These are phyloP conservation scores for Nothoprocta perdicaria DNA, from an alignment of 2,113 vertebrate genomes.

Conservation along the genomic window DNA sequence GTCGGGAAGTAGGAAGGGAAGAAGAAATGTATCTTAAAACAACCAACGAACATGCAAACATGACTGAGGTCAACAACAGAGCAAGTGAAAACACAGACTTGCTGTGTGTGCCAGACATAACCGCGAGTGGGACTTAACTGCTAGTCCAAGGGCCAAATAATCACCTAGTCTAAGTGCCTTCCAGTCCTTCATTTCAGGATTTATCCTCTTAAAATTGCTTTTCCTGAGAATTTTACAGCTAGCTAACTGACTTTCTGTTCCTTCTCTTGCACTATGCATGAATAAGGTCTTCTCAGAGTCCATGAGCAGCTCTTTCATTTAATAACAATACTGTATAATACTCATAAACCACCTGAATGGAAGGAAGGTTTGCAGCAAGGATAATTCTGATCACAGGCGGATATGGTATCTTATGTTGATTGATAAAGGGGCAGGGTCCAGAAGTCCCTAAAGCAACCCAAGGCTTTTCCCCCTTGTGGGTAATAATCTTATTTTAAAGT, in stretches of 20 bases:
- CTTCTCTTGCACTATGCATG: not conserved
- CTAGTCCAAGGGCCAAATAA: not conserved
- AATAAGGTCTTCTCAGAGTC: not conserved
- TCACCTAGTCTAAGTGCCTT: not conserved
- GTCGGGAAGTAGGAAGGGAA: not conserved
- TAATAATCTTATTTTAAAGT: not conserved
- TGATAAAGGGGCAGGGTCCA: not conserved
- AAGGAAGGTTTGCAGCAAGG: not conserved
- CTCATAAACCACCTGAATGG: not conserved
- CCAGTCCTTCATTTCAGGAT: not conserved
- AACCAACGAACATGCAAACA: not conserved
- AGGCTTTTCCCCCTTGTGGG: not conserved
- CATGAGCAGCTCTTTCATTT: not conserved
- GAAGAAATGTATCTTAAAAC: not conserved
- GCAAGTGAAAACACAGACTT: not conserved
- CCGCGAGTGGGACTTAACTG: not conserved
- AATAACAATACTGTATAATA: not conserved
- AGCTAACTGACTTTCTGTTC: conserved; percentile 33
- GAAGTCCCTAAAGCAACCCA: not conserved
- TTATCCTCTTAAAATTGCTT: conserved; percentile 24
- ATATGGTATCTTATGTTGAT: not conserved
- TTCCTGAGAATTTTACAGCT: conserved; percentile 21
- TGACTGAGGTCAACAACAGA: not conserved
- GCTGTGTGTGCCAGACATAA: not conserved
- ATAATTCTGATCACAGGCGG: not conserved